Evolutionary conservation across 2,888 invertebrate genomes (phyloP).

Genomic region (Sepioteuthis lessoniana): DNA sequence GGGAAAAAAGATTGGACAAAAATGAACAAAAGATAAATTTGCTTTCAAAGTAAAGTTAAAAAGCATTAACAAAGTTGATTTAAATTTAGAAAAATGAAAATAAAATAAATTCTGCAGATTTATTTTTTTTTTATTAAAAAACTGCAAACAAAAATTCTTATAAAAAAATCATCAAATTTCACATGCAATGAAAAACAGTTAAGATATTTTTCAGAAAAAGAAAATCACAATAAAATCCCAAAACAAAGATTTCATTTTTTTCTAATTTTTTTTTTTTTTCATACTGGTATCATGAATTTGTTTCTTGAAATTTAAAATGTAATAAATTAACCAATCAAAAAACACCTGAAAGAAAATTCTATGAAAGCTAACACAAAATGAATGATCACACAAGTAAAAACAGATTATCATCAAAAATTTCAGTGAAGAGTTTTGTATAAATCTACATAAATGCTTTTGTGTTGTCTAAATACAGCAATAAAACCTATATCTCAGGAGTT

Average conservation of each 20-base stretch:
- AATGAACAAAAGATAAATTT: no score
- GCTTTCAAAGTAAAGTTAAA: no score
- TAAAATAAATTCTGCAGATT: neutral
- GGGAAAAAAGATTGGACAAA: no score
- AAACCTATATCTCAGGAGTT: no score
- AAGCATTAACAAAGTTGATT: no score
- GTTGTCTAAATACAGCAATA: no score
- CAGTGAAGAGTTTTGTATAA: no score
- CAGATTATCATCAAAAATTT: no score
- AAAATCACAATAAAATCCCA: neutral
- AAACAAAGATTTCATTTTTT: neutral
- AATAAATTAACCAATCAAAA: neutral
- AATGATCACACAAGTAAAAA: neutral
- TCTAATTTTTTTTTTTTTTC: neutral
- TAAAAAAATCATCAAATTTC: neutral
- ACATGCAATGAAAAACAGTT: neutral
- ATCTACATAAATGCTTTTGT: no score
- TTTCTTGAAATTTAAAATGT: neutral
- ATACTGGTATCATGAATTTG: neutral
- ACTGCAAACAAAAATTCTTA: neutral
- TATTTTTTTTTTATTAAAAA: neutral
- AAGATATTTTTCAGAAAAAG: no score
- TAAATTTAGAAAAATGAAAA: no score
- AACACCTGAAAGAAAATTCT: neutral
- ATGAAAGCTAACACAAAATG: neutral